Base-by-base conservation (phyloP, 2,113 vertebrate genomes). In the Eolophus roseicapilla region DNA sequence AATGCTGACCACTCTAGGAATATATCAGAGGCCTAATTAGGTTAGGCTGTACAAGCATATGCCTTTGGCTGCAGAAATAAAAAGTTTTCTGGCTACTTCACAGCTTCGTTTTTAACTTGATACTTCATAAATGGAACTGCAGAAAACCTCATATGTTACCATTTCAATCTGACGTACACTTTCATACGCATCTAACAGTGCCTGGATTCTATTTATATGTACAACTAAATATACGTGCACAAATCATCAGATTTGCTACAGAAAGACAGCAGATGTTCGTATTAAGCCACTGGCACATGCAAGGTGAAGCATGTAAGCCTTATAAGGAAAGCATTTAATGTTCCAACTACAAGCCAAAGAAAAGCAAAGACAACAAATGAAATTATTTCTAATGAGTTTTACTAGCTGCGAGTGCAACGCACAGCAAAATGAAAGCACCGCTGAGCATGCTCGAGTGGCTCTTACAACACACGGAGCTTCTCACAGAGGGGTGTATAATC, bases 231-330 rank as follows among this genome's bases (percentile, higher is more conserved):
- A 96, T 89, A 96, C 55, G 74, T 95, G 91, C 95, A 88, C 13
- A 96, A 95, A 82, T 93, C 95, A 96, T 84, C 83, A 60, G 64
- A 90, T 91, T 93, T 92, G 60, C 50, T 76, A 90, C 21, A 97
- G 88, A 95, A 88, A 97, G 95, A 94, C 65, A 97, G 96, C 97
- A 98, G 96, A 97, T 98, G 97, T 97, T 98, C 97, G 96, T 95
- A 93, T 96, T 96, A 97, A 65, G 81, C 70, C 91, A 94, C 82
- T 92, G 86, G 97, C 93, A 96, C 67, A 95, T 33, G 63, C 55
- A 92, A 97, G 96, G 93, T 96, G 88, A 97, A 97, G 96, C 16
- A 19, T 74, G 85, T 86, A 93, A 97, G 85, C 94, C 96, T 97
- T 95, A 92, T 52, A 95, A 91, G 82, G 86, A 80, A 82, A 83